Percentiles rank a stretch among this genome's conserved stretches.
Conservation (phyloP, 1,140 invertebrate species). For the Condylostylus longicornis region DNA sequence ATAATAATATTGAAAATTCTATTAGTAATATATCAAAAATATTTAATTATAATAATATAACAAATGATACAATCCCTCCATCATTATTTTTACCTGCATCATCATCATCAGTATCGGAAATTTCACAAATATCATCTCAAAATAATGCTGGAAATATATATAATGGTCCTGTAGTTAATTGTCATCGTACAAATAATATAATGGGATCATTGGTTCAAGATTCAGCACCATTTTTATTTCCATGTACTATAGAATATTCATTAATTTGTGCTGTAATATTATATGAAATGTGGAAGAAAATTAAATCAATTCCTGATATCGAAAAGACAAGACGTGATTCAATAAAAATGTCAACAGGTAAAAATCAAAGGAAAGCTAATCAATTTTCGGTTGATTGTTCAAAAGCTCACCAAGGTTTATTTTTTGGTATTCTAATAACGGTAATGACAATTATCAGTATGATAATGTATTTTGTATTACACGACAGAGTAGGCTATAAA, state of each 20-base stretch:
- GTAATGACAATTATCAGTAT: slow-evolving; percentile 76
- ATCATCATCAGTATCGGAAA: no score
- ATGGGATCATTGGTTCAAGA: slow-evolving; percentile 59
- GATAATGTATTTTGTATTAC: slow-evolving; percentile 80
- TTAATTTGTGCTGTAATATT: slow-evolving; percentile 70
- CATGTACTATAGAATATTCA: slow-evolving; percentile 79
- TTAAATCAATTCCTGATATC: slow-evolving; percentile 32
- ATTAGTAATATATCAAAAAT: no score
- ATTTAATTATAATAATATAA: no score
- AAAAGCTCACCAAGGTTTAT: slow-evolving; percentile 71
- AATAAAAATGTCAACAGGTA: slow-evolving; percentile 26
- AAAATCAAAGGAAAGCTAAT: slow-evolving; percentile 36
- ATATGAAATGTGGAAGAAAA: slow-evolving; percentile 69
- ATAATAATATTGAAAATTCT: no score
- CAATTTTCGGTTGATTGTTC: slow-evolving; percentile 81
- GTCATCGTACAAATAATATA: slow-evolving; percentile 38
- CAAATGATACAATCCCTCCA: no score
- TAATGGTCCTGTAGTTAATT: no score
- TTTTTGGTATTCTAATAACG: slow-evolving; percentile 68
- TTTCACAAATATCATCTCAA: no score
- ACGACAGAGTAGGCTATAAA: slow-evolving; percentile 48
- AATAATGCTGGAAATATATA: no score
- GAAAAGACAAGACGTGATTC: slow-evolving; percentile 23
- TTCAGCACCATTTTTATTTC: slow-evolving; percentile 72
- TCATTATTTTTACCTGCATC: no score